Evolutionary conservation across 1,140 invertebrate species (phyloP), one percentile per base, ranked within the genome.

Genomic region (Calephelis nemesis): DNA sequence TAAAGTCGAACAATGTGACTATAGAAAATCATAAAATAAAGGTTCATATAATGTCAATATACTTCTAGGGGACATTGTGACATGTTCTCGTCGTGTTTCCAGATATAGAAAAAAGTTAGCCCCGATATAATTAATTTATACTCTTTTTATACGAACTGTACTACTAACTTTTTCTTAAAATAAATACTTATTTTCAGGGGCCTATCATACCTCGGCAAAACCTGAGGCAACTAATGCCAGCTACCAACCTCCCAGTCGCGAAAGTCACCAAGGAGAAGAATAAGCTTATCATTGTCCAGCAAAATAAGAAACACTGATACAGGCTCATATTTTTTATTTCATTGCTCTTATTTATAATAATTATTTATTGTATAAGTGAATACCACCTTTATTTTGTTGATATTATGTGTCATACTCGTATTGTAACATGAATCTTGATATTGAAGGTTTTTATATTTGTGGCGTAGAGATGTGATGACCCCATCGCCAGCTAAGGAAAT

Each of bases 181-280:
- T 60, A 11, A 7, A 58, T 12, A 39, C n/a, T 42, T 73, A 12
- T 77, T 87, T 84, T 50, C 82, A 92, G 91, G 83, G 87, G 11
- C 84, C 87, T 0, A 69, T 90, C 12, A 94, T 94, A 72, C 93
- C 93, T 39, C 93, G 92, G 75, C 93, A 94, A 84, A 95, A 94
- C 79, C 81, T 93, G 64, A 93, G 92, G 78, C 95, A 90, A 82
- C 92, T 93, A 80, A 95, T 93, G 93, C 93, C 77, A 72, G 93
- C 93, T 30, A 93, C 92, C 12, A 92, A 92, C 62, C 76, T 93
- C 0, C 93, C 94, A 0, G 93, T 94, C 42, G 95, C 96, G 2
- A 96, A 95, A 83, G 95, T 96, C 6, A 96, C 95, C 10, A 93
- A 95, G 69, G 93, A 96, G 74, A 94, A 94, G 75, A 96, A 96